A percentile compares a stretch with the other conserved stretches of the same genome.
Conservation (phyloP, 2,888 invertebrate species). For the Andrena marginata region DNA sequence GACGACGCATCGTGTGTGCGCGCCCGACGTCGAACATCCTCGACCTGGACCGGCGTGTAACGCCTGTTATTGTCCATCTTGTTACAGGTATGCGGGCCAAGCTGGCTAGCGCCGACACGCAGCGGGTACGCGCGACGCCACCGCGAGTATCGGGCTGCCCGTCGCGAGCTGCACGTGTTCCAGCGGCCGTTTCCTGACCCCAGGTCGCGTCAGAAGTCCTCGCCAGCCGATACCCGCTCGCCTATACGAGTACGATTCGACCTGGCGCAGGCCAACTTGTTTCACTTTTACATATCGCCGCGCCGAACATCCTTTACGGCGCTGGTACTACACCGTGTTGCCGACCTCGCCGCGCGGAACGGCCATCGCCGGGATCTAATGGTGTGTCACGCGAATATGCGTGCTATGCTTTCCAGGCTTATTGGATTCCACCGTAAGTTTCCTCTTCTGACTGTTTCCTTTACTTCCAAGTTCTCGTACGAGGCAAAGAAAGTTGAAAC, state of each 20-base stretch:
- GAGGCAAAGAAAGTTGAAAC: too few relatives aligned
- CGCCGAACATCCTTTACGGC: conserved; percentile 43
- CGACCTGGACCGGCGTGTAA: conserved; percentile 63
- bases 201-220: conserved; percentile 61
- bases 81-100: conserved; percentile 54
- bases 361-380: neutral
- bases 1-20: conserved; percentile 57
- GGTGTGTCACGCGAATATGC: neutral
- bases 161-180: conserved; percentile 62
- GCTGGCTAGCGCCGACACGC: conserved; percentile 44
- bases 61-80: conserved; percentile 74
- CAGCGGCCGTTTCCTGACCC: conserved; percentile 60
- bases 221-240: conserved; percentile 37
- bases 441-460: too few relatives aligned
- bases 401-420: neutral
- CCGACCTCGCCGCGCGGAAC: neutral
- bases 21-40: conserved; percentile 63
- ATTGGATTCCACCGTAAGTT: neutral
- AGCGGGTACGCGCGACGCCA: conserved; percentile 9
- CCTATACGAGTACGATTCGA: conserved; percentile 31
- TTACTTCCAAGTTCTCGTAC: too few relatives aligned
- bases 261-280: conserved; percentile 34
- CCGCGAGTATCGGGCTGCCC: conserved; percentile 34
- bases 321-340: conserved; percentile 36
- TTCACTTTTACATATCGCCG: conserved; percentile 51